Percentiles rank a stretch among this genome's conserved stretches.
These are phyloP conservation scores for Erebia epiphron DNA, from an alignment of 2,888 invertebrate species.

Conservation along the genomic window DNA sequence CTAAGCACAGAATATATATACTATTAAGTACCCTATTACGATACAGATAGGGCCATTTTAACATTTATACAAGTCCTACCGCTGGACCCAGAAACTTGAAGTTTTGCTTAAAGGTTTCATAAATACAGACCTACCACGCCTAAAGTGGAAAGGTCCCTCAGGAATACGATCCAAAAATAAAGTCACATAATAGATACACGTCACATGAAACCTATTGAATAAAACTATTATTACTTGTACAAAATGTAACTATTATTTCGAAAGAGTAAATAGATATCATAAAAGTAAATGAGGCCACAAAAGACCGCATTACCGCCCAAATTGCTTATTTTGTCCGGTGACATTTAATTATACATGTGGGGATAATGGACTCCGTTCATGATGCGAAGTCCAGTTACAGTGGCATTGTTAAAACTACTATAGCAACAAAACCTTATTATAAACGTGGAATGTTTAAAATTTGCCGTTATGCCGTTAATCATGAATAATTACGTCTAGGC, in stretches of 20 bases:
- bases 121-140: too few relatives aligned
- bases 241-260: neutral
- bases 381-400: slow-evolving; percentile 18
- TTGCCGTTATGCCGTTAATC: neutral
- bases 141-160: too few relatives aligned
- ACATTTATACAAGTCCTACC: too few relatives aligned
- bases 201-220: neutral
- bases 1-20: too few relatives aligned
- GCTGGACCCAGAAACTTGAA: too few relatives aligned
- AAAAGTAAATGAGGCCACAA: slow-evolving; percentile 69
- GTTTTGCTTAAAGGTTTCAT: too few relatives aligned
- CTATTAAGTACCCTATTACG: too few relatives aligned
- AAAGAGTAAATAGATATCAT: slow-evolving; percentile 49
- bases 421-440: slow-evolving; percentile 16
- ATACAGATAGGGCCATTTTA: too few relatives aligned
- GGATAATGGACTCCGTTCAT: slow-evolving; percentile 36
- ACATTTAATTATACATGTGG: slow-evolving; percentile 75
- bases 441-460: neutral
- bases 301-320: slow-evolving; percentile 72
- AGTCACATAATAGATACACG: too few relatives aligned
- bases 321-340: slow-evolving; percentile 75
- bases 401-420: slow-evolving; percentile 28
- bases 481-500: too few relatives aligned
- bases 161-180: too few relatives aligned
- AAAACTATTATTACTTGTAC: neutral